Evolutionary conservation across 92 coral and sea anemone species (phyloP), one percentile per base, ranked within the genome.

Genomic region (Phenganax stokvisi): DNA sequence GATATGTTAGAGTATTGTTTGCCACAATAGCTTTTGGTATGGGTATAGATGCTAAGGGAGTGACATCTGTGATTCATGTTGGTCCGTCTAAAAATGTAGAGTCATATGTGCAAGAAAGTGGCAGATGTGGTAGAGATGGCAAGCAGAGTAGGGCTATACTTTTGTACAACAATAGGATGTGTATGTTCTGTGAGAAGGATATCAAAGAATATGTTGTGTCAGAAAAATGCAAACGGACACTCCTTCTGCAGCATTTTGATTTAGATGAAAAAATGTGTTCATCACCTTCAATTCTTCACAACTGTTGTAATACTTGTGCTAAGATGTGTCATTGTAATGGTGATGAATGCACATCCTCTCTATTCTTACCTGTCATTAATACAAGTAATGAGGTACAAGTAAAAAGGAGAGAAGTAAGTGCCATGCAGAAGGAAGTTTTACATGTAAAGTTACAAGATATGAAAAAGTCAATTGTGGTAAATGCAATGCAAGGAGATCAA

Each of bases 1-100:
- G 86, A 12, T 27, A 51, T 51, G 56, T 82, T 3, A 74, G 83
- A 44, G 83, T 82, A 0, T 74, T 82, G 12, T 57, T 81, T 67
- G 59, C 85, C 51, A 82, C 85, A 28, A 57, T 72, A 7, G 82
- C 85, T 55, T 82, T 82, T 73, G 85, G 85, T 51, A 83, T 83
- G 86, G 56, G 83, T 17, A 56, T 83, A 29, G 60, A 83, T 30
- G 72, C 86, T 53, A 71, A 71, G 31, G 13, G 55, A 15, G 76
- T 72, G 17, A 27, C 11, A 64, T 7, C 9, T 64, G 70, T 82
- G 6, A 74, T 83, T 59, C 81, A 74, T 83, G 86, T 83, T 3
- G 86, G 86, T 16, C 86, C 82, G 76, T 52, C 86, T 15, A 84
- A 84, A 74, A 84, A 75, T 44, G 52, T 84, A 78, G 86, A 84